Evolutionary conservation across 2,113 vertebrate genomes (phyloP).

Genomic region (Danio rerio): GRCz12tu NC_133179.1:13478001-13478500

Average conservation of each 20-base stretch:
- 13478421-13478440: background rate
- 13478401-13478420: background rate
- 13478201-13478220: slow-evolving; percentile 43
- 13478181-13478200: slow-evolving; percentile 69
- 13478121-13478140: slow-evolving; percentile 30
- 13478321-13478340: too few relatives aligned
- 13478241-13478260: slow-evolving; percentile 74
- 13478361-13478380: slow-evolving; percentile 53
- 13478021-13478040: slow-evolving; percentile 32
- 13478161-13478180: slow-evolving; percentile 51
- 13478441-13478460: background rate
- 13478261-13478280: slow-evolving; percentile 4
- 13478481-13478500: background rate
- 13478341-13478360: slow-evolving; percentile 18
- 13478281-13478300: slow-evolving; percentile 9
- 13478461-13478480: background rate
- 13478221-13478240: slow-evolving; percentile 39
- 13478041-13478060: background rate
- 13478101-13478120: slow-evolving; percentile 27
- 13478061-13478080: slow-evolving; percentile 12
- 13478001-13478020: slow-evolving; percentile 78
- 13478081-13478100: background rate
- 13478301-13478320: background rate
- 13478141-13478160: background rate
- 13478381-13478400: slow-evolving; percentile 47